Conservation (phyloP, 2,113 vertebrate species). For the Passer domesticus region DNA sequence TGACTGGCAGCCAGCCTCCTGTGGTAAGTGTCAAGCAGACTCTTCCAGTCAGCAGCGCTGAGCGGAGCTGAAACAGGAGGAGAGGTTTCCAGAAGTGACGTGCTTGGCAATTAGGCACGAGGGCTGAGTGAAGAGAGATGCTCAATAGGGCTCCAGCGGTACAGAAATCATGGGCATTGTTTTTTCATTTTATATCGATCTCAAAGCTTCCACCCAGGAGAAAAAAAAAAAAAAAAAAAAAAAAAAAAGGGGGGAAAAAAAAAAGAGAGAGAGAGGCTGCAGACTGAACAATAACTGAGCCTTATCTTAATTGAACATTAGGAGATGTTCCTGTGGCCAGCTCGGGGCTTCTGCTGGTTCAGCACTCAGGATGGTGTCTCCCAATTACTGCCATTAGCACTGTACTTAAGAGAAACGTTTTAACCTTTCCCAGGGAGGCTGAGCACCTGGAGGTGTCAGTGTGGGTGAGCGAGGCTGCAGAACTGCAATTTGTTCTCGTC, state of each 20-base stretch:
- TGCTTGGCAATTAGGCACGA: neutral
- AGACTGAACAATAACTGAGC: constrained; percentile 7
- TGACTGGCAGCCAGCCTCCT: rapidly evolving
- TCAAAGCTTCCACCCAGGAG: neutral
- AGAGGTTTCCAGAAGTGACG: neutral
- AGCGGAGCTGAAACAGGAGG: neutral
- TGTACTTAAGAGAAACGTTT: neutral
- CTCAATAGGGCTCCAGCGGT: neutral
- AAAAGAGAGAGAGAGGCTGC: neutral
- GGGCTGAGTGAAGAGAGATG: neutral
- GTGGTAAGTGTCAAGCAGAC: neutral
- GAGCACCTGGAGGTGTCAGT: constrained; percentile 10
- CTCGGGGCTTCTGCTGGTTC: constrained; percentile 17
- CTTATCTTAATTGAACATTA: constrained; percentile 64
- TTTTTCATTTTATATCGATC: constrained; percentile 26
- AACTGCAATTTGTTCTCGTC: neutral
- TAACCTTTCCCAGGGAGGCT: neutral
- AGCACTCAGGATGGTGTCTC: constrained; percentile 26
- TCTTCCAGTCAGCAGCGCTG: neutral
- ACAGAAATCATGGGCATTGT: neutral
- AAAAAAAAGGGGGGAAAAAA: neutral
- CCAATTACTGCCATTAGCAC: constrained; percentile 46
- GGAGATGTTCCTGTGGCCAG: constrained; percentile 10
- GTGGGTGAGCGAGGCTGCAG: neutral
- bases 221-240: neutral